Evolutionary conservation across 2,888 invertebrate species (phyloP).

Genomic region (Stegana nigrithorax): DNA sequence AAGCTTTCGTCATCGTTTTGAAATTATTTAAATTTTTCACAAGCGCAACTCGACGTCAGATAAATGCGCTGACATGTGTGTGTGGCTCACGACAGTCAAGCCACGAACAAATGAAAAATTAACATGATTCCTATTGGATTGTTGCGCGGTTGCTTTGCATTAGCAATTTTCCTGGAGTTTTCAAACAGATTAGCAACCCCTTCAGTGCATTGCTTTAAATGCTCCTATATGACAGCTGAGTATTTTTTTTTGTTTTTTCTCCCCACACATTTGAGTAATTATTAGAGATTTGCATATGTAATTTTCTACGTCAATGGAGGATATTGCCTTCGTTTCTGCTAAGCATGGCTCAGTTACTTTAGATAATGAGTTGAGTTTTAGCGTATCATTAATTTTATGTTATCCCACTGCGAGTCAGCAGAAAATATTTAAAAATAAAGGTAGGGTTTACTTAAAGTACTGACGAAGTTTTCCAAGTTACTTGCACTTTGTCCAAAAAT

Average conservation of each 20-base stretch:
- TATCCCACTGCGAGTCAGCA: no score
- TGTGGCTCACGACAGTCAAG: not conserved
- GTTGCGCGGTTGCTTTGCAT: not conserved
- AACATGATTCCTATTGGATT: slow-evolving; percentile 31
- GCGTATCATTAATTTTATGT: slow-evolving; percentile 4
- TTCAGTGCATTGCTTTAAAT: no score
- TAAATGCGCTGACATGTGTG: slow-evolving; percentile 30
- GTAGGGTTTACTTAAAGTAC: no score
- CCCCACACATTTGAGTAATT: slow-evolving; percentile 44
- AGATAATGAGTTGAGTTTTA: slow-evolving; percentile 1
- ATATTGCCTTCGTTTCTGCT: no score
- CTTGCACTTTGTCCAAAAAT: no score
- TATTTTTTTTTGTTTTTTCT: not conserved
- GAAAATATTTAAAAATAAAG: no score
- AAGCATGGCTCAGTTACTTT: slow-evolving; percentile 9
- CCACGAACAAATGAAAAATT: slow-evolving; percentile 39
- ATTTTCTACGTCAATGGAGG: slow-evolving; percentile 37
- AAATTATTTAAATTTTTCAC: slow-evolving; percentile 47
- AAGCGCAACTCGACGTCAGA: no score
- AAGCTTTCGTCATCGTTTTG: slow-evolving; percentile 39
- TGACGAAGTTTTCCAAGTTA: no score
- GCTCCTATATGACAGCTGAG: not conserved
- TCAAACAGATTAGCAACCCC: slow-evolving; percentile 6
- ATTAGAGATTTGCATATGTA: slow-evolving; percentile 44
- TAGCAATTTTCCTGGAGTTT: not conserved